Evolutionary conservation across 2,113 vertebrate species (phyloP).

Genomic region (Bambusicola thoracicus): DNA sequence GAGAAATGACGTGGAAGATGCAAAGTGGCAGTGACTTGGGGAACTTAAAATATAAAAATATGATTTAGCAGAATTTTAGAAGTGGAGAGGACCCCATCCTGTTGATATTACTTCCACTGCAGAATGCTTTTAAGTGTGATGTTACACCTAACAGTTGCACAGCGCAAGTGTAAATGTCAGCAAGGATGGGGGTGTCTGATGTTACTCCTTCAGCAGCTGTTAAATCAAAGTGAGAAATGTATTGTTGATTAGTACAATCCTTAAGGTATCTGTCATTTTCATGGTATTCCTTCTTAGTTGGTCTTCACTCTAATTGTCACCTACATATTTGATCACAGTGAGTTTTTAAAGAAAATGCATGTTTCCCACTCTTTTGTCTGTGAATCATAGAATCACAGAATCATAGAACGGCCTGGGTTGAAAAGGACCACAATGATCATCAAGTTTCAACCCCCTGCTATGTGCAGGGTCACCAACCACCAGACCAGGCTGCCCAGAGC

Average conservation of each 20-base stretch:
- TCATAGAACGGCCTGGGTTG: too few species aligned
- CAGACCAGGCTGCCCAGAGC: too few species aligned
- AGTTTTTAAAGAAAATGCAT: background rate
- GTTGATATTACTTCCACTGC: background rate
- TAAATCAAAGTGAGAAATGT: background rate
- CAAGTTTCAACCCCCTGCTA: too few species aligned
- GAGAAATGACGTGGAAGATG: background rate
- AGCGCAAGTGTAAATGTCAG: background rate
- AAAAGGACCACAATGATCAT: too few species aligned
- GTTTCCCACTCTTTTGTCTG: background rate
- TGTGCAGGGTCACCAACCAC: too few species aligned
- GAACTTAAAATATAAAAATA: background rate
- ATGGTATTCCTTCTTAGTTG: background rate
- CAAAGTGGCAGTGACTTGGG: background rate
- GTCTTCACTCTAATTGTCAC: background rate
- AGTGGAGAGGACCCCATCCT: rapidly evolving
- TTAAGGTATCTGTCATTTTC: background rate
- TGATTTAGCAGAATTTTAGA: background rate
- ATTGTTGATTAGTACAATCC: background rate
- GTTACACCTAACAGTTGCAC: background rate
- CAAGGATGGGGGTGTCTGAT: background rate
- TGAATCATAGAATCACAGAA: too few species aligned
- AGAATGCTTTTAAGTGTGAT: background rate
- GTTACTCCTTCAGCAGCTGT: background rate
- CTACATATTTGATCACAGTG: background rate